Conservation (phyloP, 2,797 vertebrate species). For the Schizopygopsis pylzovi region DNA sequence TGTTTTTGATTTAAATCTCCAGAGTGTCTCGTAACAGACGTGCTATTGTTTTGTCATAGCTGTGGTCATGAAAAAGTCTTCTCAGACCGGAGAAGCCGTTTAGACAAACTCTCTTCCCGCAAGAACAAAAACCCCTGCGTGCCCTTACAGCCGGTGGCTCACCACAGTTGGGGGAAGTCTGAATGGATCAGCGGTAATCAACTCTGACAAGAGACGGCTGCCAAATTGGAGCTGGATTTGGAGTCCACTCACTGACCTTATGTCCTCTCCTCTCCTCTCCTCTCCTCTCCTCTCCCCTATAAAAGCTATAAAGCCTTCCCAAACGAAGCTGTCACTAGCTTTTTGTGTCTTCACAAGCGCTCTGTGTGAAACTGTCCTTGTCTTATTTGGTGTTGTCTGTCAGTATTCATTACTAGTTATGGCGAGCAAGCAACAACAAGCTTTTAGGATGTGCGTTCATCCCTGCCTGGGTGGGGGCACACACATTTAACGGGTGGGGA, state of each 20-base stretch:
- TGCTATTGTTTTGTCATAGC: constrained; percentile 45
- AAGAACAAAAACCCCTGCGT: constrained; percentile 62
- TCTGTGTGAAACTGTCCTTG: too few species aligned
- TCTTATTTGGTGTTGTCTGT: too few species aligned
- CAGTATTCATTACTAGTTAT: too few species aligned
- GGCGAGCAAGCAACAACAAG: too few species aligned
- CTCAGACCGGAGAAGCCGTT: background rate
- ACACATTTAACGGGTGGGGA: too few species aligned
- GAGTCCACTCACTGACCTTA: constrained; percentile 61
- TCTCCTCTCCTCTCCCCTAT: too few species aligned
- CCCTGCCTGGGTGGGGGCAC: too few species aligned
- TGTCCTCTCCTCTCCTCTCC: constrained; percentile 12
- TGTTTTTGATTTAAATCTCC: constrained; percentile 37
- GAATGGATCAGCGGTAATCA: constrained; percentile 83
- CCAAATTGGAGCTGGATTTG: constrained; percentile 78
- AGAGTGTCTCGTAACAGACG: background rate
- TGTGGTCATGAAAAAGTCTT: constrained; percentile 13
- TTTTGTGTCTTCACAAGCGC: too few species aligned
- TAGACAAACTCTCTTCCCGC: constrained; percentile 21
- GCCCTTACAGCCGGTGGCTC: constrained; percentile 68
- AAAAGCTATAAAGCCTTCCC: too few species aligned
- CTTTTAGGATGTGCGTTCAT: too few species aligned
- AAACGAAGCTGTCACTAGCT: too few species aligned
- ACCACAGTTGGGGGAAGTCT: constrained; percentile 77
- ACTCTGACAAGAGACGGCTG: constrained; percentile 76